Base-by-base conservation (phyloP, 2,888 invertebrate species). In the Xylota sylvarum region DNA sequence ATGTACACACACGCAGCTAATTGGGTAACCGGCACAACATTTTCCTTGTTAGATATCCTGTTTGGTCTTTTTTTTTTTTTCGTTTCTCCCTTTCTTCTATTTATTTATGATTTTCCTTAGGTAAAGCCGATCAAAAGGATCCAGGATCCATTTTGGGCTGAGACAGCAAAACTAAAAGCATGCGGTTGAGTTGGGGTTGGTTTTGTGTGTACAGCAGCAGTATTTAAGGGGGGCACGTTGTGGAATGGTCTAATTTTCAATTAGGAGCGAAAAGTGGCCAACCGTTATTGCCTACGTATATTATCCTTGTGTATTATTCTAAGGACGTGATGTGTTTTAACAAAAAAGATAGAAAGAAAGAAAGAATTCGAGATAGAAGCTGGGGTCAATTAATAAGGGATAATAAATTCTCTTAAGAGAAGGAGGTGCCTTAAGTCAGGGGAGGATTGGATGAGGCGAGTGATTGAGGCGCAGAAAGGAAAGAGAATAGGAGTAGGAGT, bases 211-310 rank as follows among this genome's bases (percentile, higher is more conserved):
- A n/a, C n/a, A n/a, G n/a, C n/a, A n/a, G n/a, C n/a, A n/a, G 62
- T 32, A 19, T 32, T 4, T 72, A 9, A 55, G 19, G 40, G 43
- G 40, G 62, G 37, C 56, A 43, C 56, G 32, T 50, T 76, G 40
- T 37, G 55, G 80, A 76, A 80, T 72, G 85, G 76, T 67, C 80
- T 85, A 80, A 76, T 85, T 85, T 85, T 80, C 80, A 85, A 85
- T 85, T 85, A 85, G 76, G 80, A 46, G 30, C 72, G 60, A 72
- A 85, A 76, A 80, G 76, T 80, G 76, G 76, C 40, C 67, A 80
- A 70, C 58, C 37, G 65, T 76, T 80, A 76, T 85, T 76, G 85
- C 65, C 37, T 60, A 50, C 23, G 58, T 84, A 52, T 62, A 35
- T 55, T 82, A 56, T 70, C 17, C 43, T 64, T 84, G 30, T 76